A percentile compares a stretch with the other conserved stretches of the same genome.
Conservation (phyloP, 2,797 vertebrate genomes). For the Arctocebus calabarensis region DNA sequence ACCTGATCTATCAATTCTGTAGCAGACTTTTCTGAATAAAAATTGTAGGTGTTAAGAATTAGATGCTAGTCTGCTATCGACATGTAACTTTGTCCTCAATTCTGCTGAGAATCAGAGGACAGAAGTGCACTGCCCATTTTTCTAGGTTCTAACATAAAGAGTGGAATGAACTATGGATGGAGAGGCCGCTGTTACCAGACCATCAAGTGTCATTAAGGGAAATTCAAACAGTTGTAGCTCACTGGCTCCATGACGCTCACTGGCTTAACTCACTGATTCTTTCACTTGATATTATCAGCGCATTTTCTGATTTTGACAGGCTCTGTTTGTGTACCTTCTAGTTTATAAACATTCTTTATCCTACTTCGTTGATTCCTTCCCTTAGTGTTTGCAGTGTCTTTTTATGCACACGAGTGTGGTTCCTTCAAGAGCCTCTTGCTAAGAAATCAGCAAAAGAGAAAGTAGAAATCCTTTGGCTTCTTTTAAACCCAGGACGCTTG, state of each 20-base stretch:
- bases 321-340: background rate
- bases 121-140: background rate
- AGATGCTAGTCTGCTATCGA: background rate
- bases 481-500: slow-evolving; percentile 43
- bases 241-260: background rate
- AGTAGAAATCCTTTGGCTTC: slow-evolving; percentile 5
- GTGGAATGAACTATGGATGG: background rate
- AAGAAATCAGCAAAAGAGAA: slow-evolving; percentile 31
- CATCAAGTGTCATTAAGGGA: background rate
- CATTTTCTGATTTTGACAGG: background rate
- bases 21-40: slow-evolving; percentile 30
- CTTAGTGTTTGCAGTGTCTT: background rate
- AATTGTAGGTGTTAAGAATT: background rate
- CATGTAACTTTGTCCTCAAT: background rate
- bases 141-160: background rate
- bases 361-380: background rate
- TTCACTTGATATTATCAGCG: background rate
- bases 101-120: background rate
- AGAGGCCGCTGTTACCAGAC: background rate
- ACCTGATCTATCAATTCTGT: background rate
- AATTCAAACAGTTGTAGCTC: background rate
- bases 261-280: background rate
- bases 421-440: slow-evolving; percentile 31
- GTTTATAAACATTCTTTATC: background rate
- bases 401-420: background rate